A percentile compares a stretch with the other conserved stretches of the same genome.
Conservation (phyloP, 2,113 vertebrate species). For the Oreocharis arfaki region DNA sequence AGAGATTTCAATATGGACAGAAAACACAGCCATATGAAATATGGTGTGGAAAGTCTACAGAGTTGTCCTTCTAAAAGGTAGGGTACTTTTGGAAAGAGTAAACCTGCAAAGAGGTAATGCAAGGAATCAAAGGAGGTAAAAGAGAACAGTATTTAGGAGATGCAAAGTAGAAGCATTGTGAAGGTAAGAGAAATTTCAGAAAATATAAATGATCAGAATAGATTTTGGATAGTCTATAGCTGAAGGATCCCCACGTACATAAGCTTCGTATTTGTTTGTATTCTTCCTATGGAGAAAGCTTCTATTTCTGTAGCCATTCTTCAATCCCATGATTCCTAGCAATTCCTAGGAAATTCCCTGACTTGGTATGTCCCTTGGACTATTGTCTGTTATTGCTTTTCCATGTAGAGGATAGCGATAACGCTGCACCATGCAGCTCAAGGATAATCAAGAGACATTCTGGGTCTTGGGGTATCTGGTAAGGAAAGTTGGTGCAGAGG, state of each 20-base stretch:
- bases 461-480: not conserved
- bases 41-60: not conserved
- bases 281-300: not conserved
- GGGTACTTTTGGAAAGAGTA: not conserved
- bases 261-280: not conserved
- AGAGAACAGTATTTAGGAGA: not conserved
- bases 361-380: not conserved
- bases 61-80: not conserved
- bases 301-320: not conserved
- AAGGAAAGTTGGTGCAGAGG: not conserved
- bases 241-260: not conserved
- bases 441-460: not conserved
- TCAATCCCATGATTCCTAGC: not conserved
- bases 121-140: not conserved
- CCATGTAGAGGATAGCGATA: not conserved
- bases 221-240: not conserved
- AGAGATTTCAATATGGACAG: not conserved
- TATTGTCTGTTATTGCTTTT: not conserved
- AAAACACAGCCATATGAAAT: not conserved
- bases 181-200: not conserved
- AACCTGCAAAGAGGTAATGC: not conserved
- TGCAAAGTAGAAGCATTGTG: not conserved
- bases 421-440: not conserved
- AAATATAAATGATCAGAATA: not conserved
- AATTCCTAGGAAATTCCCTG: not conserved